Conservation (phyloP, 92 coral and sea anemone genomes). For the Meandrina meandrites region DNA sequence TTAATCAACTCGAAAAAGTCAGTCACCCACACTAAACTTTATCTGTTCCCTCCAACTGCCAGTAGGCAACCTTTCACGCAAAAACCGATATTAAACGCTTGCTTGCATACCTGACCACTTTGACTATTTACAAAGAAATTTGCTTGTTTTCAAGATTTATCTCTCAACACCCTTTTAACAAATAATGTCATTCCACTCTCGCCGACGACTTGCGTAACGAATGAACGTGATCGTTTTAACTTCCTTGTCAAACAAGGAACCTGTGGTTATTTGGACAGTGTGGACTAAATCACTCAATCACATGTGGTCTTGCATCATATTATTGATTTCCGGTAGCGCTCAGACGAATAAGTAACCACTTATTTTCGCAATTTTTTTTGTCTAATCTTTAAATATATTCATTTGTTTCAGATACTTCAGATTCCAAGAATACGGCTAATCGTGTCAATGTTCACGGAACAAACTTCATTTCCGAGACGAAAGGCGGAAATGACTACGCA, state of each 20-base stretch:
- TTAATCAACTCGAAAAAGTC: too few species aligned
- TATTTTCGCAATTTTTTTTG: not conserved
- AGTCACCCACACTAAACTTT: too few species aligned
- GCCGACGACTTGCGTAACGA: not conserved
- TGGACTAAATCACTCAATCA: not conserved
- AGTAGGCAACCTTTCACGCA: too few species aligned
- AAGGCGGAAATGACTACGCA: not conserved
- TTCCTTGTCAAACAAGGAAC: not conserved
- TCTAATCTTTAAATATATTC: not conserved
- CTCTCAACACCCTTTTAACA: not conserved
- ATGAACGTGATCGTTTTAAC: not conserved
- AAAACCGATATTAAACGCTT: too few species aligned
- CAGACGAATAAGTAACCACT: not conserved
- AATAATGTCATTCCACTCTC: not conserved
- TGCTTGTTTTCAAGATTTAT: not conserved
- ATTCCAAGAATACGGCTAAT: not conserved
- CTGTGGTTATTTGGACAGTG: not conserved
- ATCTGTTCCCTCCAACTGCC: too few species aligned
- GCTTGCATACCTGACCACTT: too few species aligned
- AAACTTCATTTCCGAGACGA: not conserved
- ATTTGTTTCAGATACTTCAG: not conserved
- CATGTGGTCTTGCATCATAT: not conserved
- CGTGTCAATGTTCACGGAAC: not conserved
- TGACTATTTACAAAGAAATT: not conserved
- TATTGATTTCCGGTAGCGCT: not conserved